Evolutionary conservation across 2,888 invertebrate species (phyloP), one percentile per base, ranked within the genome.

Genomic region (Stratiomys singularior): DNA sequence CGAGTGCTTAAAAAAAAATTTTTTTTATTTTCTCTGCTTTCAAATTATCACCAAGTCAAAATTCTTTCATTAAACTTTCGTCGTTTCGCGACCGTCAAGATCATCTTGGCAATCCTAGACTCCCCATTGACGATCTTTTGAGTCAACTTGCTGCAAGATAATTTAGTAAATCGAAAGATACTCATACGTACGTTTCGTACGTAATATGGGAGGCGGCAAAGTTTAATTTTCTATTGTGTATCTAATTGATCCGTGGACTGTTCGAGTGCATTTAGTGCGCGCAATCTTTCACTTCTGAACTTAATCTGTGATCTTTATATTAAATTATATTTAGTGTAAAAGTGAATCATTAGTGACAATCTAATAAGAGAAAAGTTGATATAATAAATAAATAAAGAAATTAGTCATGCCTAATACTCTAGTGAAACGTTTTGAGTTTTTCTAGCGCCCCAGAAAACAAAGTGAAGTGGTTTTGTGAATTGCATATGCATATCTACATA

Each of bases 241-340:
- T 44, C 47, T 69, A 69, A 69, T 69, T 69, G 69, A 69, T 69
- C 69, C 47, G 69, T 28, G 11, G 30, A 37, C 9, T 23, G 63
- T 66, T 66, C 21, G 21, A 60, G 60, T 60, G 25, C 60, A 60
- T 23, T 5, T 60, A 60, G 60, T 60, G 25, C 60, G 21, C 60
- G 60, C 25, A 25, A 18, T 60, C 9, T 18, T 23, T 18, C 52
- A 52, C 18, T 52, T 15, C 15, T 15, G 18, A 52, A 5, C 9
- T 37, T 52, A 52, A 52, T 52, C 15, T 63, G 37, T 66, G 37
- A 37, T 18, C 66, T 60, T 69, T 46, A 23, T 44, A 47, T 69
- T 69, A 15, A 47, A 69, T 47, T 69, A 69, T 21, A 69, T 47
- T 69, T 25, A 47, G 47, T 47, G 46, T 18, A 46, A 44, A 47